Conservation (phyloP, 2,797 vertebrate genomes). For the Chaetophractus vellerosus region DNA sequence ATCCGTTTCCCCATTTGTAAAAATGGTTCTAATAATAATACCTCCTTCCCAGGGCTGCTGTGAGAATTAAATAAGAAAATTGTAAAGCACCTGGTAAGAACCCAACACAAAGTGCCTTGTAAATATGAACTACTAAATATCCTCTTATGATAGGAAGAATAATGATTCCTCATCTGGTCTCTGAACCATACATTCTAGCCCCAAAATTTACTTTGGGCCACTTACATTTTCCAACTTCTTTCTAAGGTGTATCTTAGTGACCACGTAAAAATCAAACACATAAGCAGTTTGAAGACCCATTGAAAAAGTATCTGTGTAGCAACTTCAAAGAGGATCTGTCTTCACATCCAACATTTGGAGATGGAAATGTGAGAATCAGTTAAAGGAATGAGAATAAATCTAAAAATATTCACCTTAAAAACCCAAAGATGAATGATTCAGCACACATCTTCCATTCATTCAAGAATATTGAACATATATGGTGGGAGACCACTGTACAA, state of each 20-base stretch:
- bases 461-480: neutral
- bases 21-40: neutral
- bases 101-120: neutral
- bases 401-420: constrained; percentile 35
- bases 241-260: constrained; percentile 5
- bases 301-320: neutral
- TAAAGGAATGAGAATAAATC: neutral
- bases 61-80: constrained; percentile 54
- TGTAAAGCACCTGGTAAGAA: neutral
- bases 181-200: neutral
- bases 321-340: neutral
- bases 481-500: neutral
- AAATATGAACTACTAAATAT: constrained; percentile 33
- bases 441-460: neutral
- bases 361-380: neutral
- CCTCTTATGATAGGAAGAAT: neutral
- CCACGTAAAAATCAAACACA: neutral
- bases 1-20: neutral
- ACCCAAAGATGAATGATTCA: neutral
- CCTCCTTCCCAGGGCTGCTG: neutral
- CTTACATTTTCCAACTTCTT: constrained; percentile 20
- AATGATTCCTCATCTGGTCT: constrained; percentile 39
- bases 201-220: neutral
- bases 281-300: neutral
- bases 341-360: neutral